Conservation (phyloP, 2,113 vertebrate species). For the Microcebus jonahi region DNA sequence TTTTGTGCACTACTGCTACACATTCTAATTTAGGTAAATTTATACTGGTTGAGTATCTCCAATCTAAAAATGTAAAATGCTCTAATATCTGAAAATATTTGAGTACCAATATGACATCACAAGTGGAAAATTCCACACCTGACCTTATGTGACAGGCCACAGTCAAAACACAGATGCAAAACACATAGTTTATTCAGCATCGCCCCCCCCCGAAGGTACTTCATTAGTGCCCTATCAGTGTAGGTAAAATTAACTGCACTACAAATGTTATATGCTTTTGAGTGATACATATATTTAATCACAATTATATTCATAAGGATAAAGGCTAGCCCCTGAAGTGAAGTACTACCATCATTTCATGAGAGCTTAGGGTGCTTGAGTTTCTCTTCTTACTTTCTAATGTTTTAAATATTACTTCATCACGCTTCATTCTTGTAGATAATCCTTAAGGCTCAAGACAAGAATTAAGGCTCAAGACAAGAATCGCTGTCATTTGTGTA, state of each 20-base stretch:
- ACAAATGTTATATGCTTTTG: background rate
- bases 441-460: background rate
- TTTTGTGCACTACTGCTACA: background rate
- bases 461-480: background rate
- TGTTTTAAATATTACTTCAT: slow-evolving; percentile 15
- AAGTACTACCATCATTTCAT: background rate
- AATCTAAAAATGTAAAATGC: background rate
- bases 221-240: background rate
- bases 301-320: background rate
- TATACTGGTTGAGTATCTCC: background rate
- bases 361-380: background rate
- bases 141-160: background rate
- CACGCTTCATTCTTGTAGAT: background rate
- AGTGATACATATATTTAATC: background rate
- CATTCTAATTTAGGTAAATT: background rate
- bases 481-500: background rate
- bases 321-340: background rate
- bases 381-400: background rate
- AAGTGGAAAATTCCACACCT: background rate
- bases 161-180: background rate
- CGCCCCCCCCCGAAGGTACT: background rate
- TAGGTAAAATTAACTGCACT: background rate
- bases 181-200: background rate
- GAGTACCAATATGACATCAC: background rate
- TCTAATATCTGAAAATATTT: background rate